Percentiles rank a stretch among this genome's conserved stretches.
Conservation (phyloP, 2,113 vertebrate genomes). For the Rhynchomys soricoides region DNA sequence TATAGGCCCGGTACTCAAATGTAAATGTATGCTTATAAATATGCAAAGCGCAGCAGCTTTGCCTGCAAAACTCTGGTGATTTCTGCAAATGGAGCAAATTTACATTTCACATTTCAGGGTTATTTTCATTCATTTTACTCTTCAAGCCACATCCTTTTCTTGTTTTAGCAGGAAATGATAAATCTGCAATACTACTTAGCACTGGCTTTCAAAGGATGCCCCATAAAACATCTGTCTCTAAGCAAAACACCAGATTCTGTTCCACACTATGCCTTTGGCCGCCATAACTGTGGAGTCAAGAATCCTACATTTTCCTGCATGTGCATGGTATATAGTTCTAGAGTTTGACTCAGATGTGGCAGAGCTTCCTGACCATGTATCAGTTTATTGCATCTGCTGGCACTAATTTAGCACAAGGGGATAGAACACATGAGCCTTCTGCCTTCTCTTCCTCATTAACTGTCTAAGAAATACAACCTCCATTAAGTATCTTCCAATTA, state of each 20-base stretch:
- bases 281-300: not conserved
- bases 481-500: slow-evolving; percentile 35
- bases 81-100: slow-evolving; percentile 57
- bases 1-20: not conserved
- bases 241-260: slow-evolving; percentile 43
- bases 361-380: slow-evolving; percentile 5
- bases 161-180: slow-evolving; percentile 60
- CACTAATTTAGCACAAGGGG: slow-evolving; percentile 27
- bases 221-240: slow-evolving; percentile 36
- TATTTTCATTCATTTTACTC: slow-evolving; percentile 70
- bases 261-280: not conserved
- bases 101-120: slow-evolving; percentile 61
- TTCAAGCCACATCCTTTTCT: slow-evolving; percentile 41
- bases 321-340: not conserved
- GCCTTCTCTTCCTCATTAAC: slow-evolving; percentile 46
- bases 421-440: slow-evolving; percentile 42
- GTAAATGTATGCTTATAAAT: slow-evolving; percentile 57
- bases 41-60: slow-evolving; percentile 53
- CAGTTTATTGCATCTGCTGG: slow-evolving; percentile 14
- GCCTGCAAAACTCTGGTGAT: slow-evolving; percentile 46
- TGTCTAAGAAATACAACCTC: slow-evolving; percentile 33
- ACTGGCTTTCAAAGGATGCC: not conserved
- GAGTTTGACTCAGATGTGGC: slow-evolving; percentile 3
- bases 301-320: not conserved
- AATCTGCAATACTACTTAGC: slow-evolving; percentile 53